Evolutionary conservation across 2,113 vertebrate genomes (phyloP).

Genomic region (Lathamus discolor): DNA sequence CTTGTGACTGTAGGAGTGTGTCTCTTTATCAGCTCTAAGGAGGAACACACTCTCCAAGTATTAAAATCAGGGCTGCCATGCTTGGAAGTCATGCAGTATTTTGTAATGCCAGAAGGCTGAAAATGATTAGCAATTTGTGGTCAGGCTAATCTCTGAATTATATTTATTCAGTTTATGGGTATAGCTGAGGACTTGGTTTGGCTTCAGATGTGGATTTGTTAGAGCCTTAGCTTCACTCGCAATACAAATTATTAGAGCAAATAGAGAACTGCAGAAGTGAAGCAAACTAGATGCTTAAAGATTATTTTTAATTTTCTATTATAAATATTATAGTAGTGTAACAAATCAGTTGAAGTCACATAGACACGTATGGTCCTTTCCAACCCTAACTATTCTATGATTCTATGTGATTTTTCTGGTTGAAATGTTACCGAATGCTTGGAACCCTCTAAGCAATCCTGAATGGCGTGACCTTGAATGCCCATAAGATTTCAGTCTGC

Average conservation of each 20-base stretch:
- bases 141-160: background rate
- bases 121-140: background rate
- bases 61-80: background rate
- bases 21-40: background rate
- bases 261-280: background rate
- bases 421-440: background rate
- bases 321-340: background rate
- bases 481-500: background rate
- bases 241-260: background rate
- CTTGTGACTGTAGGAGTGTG: background rate
- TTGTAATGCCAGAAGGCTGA: background rate
- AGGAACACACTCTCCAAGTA: background rate
- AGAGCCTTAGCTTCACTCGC: background rate
- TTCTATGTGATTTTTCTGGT: background rate
- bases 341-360: background rate
- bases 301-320: background rate
- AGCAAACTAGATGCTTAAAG: background rate
- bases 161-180: conserved; percentile 9
- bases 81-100: background rate
- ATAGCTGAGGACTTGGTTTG: background rate
- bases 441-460: background rate
- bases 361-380: accelerated
- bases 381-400: no score
- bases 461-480: background rate
- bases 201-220: background rate